A percentile compares a stretch with the other conserved stretches of the same genome.
phyloP scores from a whole-genome alignment of 2,888 invertebrate genomes.

The Serripes groenlandicus region DNA sequence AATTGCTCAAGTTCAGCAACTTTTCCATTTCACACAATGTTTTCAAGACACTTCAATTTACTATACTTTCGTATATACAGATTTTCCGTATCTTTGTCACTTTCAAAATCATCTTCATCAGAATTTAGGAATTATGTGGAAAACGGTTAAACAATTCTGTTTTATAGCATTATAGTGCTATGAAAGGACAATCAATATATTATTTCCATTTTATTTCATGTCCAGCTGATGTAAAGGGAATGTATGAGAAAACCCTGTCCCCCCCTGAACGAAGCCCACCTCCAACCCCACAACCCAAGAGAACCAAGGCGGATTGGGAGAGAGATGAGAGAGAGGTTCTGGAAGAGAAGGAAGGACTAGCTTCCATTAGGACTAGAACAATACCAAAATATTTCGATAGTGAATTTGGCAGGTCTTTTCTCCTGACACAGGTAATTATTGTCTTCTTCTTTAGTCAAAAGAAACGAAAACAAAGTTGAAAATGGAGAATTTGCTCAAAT shows the following conservation, averaged over 20 bases:
- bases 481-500: neutral
- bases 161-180: too few species aligned
- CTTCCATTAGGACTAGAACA: conserved; percentile 77
- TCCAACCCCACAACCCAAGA: conserved; percentile 82
- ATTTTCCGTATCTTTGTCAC: too few species aligned
- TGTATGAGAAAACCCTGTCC: conserved; percentile 83
- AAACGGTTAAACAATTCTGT: too few species aligned
- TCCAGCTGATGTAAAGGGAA: conserved; percentile 77
- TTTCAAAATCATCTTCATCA: too few species aligned
- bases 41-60: too few species aligned
- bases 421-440: conserved; percentile 79
- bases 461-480: neutral
- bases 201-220: too few species aligned
- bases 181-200: too few species aligned
- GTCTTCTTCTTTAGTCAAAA: neutral
- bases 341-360: conserved; percentile 79
- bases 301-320: conserved; percentile 84
- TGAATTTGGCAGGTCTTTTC: conserved; percentile 85
- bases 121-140: too few species aligned
- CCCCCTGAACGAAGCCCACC: conserved; percentile 81
- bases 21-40: too few species aligned
- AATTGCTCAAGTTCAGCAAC: too few species aligned
- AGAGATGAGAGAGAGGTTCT: conserved; percentile 80
- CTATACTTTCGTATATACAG: too few species aligned
- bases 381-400: conserved; percentile 85